phyloP scores from a whole-genome alignment of 2,113 vertebrate genomes.

The Pomatorhinus ruficollis region DNA sequence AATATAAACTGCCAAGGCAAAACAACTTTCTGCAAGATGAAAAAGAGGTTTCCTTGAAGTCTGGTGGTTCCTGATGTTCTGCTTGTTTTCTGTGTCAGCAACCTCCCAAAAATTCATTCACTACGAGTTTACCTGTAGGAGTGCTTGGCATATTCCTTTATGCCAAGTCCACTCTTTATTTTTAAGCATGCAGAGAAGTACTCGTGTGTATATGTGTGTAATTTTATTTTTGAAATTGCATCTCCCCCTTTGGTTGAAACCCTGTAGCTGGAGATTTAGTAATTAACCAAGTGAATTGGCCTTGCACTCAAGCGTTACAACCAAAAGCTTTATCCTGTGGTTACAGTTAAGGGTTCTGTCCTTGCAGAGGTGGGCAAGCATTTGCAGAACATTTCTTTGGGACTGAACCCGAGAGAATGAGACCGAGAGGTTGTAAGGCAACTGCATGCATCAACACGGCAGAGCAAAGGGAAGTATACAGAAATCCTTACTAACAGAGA shows the following conservation, averaged over 20 bases:
- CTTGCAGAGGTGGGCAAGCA: not conserved
- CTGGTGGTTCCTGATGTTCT: not conserved
- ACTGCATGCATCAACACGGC: not conserved
- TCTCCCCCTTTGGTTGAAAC: not conserved
- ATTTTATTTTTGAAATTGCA: not conserved
- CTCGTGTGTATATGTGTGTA: not conserved
- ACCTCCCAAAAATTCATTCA: conserved; percentile 33
- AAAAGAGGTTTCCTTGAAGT: not conserved
- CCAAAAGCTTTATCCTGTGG: not conserved
- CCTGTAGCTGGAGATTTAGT: not conserved
- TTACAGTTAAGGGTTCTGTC: not conserved
- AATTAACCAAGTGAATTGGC: not conserved
- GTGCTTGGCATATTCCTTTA: not conserved
- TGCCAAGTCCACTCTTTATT: not conserved
- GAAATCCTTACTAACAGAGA: not conserved
- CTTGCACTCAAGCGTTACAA: not conserved
- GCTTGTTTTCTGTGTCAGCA: conserved; percentile 1
- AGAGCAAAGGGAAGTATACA: not conserved
- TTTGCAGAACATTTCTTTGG: not conserved
- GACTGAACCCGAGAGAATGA: not conserved
- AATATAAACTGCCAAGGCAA: not conserved
- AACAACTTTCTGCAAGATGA: not conserved
- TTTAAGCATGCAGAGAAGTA: not conserved
- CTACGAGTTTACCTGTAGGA: conserved; percentile 10
- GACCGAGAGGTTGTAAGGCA: not conserved